Base-by-base conservation (phyloP, 2,888 invertebrate species). In the Hedychridium roseum region DNA sequence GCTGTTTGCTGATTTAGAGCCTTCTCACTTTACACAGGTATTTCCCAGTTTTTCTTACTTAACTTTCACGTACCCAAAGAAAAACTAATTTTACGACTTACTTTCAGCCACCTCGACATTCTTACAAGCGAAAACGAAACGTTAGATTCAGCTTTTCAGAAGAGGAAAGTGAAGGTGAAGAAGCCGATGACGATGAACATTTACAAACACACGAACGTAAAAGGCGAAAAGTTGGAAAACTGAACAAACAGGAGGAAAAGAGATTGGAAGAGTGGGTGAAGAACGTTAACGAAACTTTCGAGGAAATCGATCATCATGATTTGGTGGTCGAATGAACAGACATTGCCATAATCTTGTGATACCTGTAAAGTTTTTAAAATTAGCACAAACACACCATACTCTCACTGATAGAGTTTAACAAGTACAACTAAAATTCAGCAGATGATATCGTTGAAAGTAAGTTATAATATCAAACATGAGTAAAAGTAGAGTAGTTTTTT, bases 281-380 rank as follows among this genome's bases (percentile, higher is more conserved):
- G 28, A 55, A 47, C 41, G 54, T 71, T 5, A 76, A 75, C 38
- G 41, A 60, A 44, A 69, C 72, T 6, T 76, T 76, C 39, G 60
- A 64, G 9, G 76, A 75, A 54, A 69, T 76, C 30, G 76, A 76
- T 18, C 49, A 74, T 9, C 66, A 62, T 30, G 70, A 73, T 44
- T 59, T 76, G 12, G 37, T 73, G 1, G 66, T 76, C 1, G 76
- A 76, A 44, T 72, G 36, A 54, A 52, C n/a, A n/a, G n/a, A n/a
- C n/a, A n/a, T n/a, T n/a, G n/a, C n/a, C n/a, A n/a, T n/a, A n/a
- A n/a, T n/a, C n/a, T n/a, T n/a, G n/a, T n/a, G n/a, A n/a, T n/a
- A n/a, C n/a, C n/a, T n/a, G n/a, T n/a, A n/a, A n/a, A n/a, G n/a
- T n/a, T n/a, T n/a, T n/a, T n/a, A n/a, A n/a, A n/a, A n/a, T n/a